Evolutionary conservation across 2,113 vertebrate species (phyloP).

Genomic region (Hypocryptadius cinnamomeus): DNA sequence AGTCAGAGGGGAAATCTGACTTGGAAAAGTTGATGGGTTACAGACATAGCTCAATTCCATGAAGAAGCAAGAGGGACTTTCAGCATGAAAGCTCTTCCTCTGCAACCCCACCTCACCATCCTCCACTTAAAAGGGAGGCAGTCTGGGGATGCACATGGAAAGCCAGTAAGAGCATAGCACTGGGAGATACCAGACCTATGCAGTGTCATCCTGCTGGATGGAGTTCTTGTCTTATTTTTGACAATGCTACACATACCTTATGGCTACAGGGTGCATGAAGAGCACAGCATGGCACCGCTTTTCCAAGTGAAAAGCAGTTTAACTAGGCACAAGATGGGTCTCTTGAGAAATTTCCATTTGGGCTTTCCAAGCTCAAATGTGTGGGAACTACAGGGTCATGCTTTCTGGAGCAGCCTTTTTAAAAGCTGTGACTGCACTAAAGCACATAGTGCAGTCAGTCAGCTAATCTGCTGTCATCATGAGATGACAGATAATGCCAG

Average conservation of each 20-base stretch:
- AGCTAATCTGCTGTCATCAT: not conserved
- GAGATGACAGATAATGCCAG: not conserved
- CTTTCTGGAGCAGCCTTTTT: not conserved
- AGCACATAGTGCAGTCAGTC: not conserved
- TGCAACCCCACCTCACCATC: not conserved
- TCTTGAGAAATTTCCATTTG: not conserved
- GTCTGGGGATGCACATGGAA: not conserved
- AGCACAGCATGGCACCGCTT: not conserved
- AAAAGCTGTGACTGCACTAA: not conserved
- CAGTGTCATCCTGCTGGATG: not conserved
- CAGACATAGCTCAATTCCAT: not conserved
- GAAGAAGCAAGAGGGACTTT: not conserved
- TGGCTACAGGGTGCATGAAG: rapidly evolving
- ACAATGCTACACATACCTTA: not conserved
- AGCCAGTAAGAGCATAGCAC: not conserved
- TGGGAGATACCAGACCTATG: rapidly evolving
- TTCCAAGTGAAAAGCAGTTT: not conserved
- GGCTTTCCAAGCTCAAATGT: not conserved
- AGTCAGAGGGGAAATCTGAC: not conserved
- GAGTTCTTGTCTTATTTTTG: not conserved
- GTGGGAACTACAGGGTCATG: not conserved
- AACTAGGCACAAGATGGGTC: not conserved
- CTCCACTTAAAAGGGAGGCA: not conserved
- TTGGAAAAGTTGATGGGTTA: not conserved
- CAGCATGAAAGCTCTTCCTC: not conserved